phyloP scores from a whole-genome alignment of 2,113 vertebrate species.

The Sinocyclocheilus rhinocerous region DNA sequence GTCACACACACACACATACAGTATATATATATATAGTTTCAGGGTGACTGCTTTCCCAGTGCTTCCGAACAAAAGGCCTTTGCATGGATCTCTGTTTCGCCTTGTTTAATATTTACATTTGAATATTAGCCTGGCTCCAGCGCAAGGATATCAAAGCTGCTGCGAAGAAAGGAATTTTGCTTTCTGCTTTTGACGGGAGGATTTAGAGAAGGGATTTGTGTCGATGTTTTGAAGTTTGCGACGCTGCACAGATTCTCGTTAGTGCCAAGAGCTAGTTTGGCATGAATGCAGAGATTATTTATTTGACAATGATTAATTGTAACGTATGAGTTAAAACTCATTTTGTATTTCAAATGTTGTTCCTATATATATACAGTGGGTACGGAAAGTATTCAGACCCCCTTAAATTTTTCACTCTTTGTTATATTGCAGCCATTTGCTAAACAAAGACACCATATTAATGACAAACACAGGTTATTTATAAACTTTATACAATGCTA shows the following conservation, averaged over 20 bases:
- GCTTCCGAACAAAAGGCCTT: constrained; percentile 82
- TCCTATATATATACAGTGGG: too few species aligned
- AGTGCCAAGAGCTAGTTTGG: background rate
- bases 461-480: background rate
- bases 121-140: constrained; percentile 76
- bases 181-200: constrained; percentile 50
- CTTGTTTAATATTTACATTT: constrained; percentile 81
- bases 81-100: constrained; percentile 73
- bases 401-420: too few species aligned
- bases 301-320: background rate
- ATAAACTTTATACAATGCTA: background rate
- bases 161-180: constrained; percentile 53
- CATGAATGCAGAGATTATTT: background rate
- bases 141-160: constrained; percentile 60
- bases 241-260: background rate
- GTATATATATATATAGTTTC: too few species aligned
- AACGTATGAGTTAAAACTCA: background rate
- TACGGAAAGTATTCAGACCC: too few species aligned
- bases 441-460: too few species aligned
- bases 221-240: background rate
- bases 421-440: too few species aligned
- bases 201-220: constrained; percentile 11
- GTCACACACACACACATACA: too few species aligned
- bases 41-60: constrained; percentile 84
- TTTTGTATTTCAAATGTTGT: background rate